phyloP scores from a whole-genome alignment of 2,888 invertebrate species.

The Antitype chi region DNA sequence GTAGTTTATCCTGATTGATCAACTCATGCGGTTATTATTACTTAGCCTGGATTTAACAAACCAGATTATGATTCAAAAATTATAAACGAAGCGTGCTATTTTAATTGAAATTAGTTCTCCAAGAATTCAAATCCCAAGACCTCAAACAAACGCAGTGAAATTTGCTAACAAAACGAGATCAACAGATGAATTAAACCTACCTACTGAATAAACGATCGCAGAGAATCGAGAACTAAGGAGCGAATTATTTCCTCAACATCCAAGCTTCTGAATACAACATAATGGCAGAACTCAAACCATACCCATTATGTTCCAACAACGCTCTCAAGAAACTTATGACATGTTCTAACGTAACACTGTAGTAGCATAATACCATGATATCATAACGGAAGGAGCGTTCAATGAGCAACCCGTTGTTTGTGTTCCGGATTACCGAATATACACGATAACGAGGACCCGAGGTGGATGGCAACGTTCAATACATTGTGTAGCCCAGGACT shows the following conservation, averaged over 20 bases:
- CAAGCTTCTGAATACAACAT: not conserved
- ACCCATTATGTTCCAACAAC: not conserved
- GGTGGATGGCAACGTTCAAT: slow-evolving; percentile 12
- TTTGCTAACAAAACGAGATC: not conserved
- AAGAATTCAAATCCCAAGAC: not conserved
- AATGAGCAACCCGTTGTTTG: slow-evolving; percentile 29
- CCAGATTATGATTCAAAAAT: not conserved
- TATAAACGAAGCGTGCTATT: not conserved
- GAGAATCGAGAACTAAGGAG: not conserved
- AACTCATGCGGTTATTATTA: too few species aligned
- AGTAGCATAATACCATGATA: not conserved
- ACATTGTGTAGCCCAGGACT: slow-evolving; percentile 2
- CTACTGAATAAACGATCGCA: not conserved
- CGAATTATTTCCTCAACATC: not conserved
- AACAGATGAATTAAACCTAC: not conserved
- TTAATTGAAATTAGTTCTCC: not conserved
- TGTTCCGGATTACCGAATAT: slow-evolving; percentile 15
- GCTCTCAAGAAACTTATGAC: slow-evolving; percentile 11
- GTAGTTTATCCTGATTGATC: too few species aligned
- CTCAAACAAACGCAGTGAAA: not conserved
- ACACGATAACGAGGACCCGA: slow-evolving; percentile 22
- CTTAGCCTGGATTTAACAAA: not conserved
- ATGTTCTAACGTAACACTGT: not conserved
- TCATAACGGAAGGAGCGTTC: slow-evolving; percentile 9
- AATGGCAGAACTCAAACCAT: slow-evolving; percentile 2